A percentile compares a stretch with the other conserved stretches of the same genome.
These are phyloP conservation scores for Semotilus atromaculatus DNA, from an alignment of 2,797 vertebrate genomes.

Conservation along the genomic window DNA sequence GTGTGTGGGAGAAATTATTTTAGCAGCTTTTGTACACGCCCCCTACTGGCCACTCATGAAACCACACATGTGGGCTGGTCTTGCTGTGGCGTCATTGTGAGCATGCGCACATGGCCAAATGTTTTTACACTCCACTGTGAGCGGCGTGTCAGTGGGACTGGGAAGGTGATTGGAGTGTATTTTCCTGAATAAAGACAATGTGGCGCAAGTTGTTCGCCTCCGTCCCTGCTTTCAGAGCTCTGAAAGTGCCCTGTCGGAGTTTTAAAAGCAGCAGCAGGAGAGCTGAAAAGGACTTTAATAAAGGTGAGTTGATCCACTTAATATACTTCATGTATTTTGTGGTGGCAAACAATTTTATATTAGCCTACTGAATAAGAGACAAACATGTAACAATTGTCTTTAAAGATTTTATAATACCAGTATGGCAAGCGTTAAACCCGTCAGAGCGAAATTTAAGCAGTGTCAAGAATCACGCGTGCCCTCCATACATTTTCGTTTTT, in stretches of 20 bases:
- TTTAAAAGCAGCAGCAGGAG: constrained; percentile 62
- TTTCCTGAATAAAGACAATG: constrained; percentile 5
- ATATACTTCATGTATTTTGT: background rate
- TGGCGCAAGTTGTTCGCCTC: constrained; percentile 57
- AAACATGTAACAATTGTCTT: no score
- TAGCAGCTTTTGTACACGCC: background rate
- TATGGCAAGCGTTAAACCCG: no score
- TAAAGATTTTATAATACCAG: background rate
- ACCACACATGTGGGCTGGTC: background rate
- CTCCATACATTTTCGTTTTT: background rate
- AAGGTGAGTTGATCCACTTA: constrained; percentile 67
- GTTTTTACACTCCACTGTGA: no score
- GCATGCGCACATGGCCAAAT: constrained; percentile 2
- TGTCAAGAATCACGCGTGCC: no score
- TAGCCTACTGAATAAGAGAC: no score
- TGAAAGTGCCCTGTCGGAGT: constrained; percentile 10
- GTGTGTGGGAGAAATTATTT: no score
- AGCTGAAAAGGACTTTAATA: constrained; percentile 66
- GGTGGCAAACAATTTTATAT: no score
- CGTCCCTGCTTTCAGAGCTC: background rate
- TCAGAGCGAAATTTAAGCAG: background rate
- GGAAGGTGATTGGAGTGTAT: background rate
- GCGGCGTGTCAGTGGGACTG: constrained; percentile 4
- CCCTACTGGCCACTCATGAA: background rate
- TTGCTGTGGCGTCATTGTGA: background rate